A percentile compares a stretch with the other conserved stretches of the same genome.
Evolutionary conservation across 2,888 invertebrate species (phyloP).

Genomic region (Andrena trimmerana): DNA sequence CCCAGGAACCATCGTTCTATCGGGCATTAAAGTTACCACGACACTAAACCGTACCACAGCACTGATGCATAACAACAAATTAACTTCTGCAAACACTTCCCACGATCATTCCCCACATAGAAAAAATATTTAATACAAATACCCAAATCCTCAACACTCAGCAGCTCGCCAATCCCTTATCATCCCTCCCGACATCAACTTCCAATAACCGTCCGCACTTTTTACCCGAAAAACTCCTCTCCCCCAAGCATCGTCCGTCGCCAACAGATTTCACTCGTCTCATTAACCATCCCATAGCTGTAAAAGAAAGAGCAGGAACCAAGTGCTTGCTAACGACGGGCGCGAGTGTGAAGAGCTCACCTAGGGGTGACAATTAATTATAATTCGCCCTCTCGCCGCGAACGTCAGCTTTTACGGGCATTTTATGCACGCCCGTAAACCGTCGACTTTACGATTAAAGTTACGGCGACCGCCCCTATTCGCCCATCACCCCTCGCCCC

Average conservation of each 20-base stretch:
- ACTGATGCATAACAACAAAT: background rate
- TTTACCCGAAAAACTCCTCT: background rate
- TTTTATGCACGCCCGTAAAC: slow-evolving; percentile 54
- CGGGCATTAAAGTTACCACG: slow-evolving; percentile 19
- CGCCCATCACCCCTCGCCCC: background rate
- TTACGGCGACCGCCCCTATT: slow-evolving; percentile 23
- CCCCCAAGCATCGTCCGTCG: background rate
- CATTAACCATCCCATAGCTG: background rate
- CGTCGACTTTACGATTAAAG: slow-evolving; percentile 60
- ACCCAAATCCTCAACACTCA: no score
- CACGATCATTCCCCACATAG: background rate
- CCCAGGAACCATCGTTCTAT: background rate
- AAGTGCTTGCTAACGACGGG: background rate
- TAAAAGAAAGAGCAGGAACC: background rate
- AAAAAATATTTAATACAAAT: no score
- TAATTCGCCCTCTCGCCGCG: slow-evolving; percentile 32
- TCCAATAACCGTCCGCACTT: background rate
- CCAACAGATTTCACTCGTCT: background rate
- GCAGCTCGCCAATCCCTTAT: no score
- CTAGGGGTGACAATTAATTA: slow-evolving; percentile 45
- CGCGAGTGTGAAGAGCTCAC: slow-evolving; percentile 18
- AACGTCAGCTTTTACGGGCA: slow-evolving; percentile 34
- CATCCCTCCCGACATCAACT: background rate
- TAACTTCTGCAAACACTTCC: background rate
- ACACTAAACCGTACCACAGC: background rate